Evolutionary conservation across 2,888 invertebrate genomes (phyloP), one percentile per base, ranked within the genome.

Genomic region (Tryphoninae sp.): DNA sequence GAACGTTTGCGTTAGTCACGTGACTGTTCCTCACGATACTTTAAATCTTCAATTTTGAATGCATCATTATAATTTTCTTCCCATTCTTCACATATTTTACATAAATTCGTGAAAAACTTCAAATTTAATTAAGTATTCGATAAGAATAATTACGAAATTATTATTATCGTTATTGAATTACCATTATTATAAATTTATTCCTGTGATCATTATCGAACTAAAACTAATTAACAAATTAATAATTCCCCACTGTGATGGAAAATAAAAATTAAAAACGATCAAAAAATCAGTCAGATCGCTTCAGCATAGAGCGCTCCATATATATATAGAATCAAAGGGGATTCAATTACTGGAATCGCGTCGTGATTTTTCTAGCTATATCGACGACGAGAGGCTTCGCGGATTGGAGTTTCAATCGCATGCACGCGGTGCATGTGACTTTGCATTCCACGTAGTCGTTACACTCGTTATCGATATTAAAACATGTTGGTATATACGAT

Each of bases 391-490:
- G 33, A 33, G 33, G 6, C 33, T 33, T 64, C 55, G 26, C 61
- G 19, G 55, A 81, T 62, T 55, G 68, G 51, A 77, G 68, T 40
- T 73, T 68, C 67, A 73, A 74, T 62, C 58, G 72, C 77, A 81
- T 79, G 79, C 68, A 77, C 51, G 62, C 61, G 26, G 75, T 67
- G 58, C 75, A 75, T 16, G 58, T 42, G 65, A 42, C 49, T 53
- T 42, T 40, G 62, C 67, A 58, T 77, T 81, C 77, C 73, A 33
- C 62, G 80, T 77, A 81, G 72, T 81, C 77, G 77, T 81, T 81
- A 81, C 76, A 76, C 80, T 81, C 77, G 72, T 77, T 77, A 80
- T 80, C 71, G 76, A 77, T 76, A 80, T 80, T 69, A 76, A 82
- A 79, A 72, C 61, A 73, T 49, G 71, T 72, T 42, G 75, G 33